Conservation (phyloP, 2,797 vertebrate species). For the Notoglanidium macrostoma region DNA sequence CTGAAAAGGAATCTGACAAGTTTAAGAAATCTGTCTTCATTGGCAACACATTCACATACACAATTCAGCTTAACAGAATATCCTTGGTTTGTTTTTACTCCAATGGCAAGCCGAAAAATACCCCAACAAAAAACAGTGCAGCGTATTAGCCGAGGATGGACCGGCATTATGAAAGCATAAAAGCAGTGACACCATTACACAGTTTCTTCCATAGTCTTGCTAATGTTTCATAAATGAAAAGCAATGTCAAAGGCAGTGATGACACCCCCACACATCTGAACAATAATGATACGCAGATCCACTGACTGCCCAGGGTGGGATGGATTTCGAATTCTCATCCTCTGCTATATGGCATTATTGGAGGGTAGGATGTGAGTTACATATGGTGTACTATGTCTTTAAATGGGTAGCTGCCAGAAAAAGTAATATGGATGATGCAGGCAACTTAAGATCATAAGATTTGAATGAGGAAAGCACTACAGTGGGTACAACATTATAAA, state of each 20-base stretch:
- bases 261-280: slow-evolving; percentile 51
- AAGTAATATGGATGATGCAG: slow-evolving; percentile 29
- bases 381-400: slow-evolving; percentile 10
- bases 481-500: neutral
- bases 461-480: neutral
- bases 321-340: slow-evolving; percentile 2
- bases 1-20: slow-evolving; percentile 81
- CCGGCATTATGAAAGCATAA: slow-evolving; percentile 50
- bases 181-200: slow-evolving; percentile 49
- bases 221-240: slow-evolving; percentile 78
- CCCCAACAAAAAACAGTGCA: slow-evolving; percentile 10
- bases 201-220: slow-evolving; percentile 58
- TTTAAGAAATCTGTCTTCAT: slow-evolving; percentile 21
- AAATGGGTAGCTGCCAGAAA: slow-evolving; percentile 15
- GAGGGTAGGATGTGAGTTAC: neutral
- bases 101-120: slow-evolving; percentile 2
- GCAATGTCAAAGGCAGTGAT: slow-evolving; percentile 77
- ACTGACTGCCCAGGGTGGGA: neutral
- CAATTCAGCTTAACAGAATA: neutral
- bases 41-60: neutral
- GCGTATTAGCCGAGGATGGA: slow-evolving; percentile 42
- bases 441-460: neutral
- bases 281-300: neutral
- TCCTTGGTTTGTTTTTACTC: neutral
- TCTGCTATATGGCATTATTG: slow-evolving; percentile 1